These are phyloP conservation scores for Coelogynopora nodosa DNA, from an alignment of 2,888 invertebrate genomes.

Conservation along the genomic window DNA sequence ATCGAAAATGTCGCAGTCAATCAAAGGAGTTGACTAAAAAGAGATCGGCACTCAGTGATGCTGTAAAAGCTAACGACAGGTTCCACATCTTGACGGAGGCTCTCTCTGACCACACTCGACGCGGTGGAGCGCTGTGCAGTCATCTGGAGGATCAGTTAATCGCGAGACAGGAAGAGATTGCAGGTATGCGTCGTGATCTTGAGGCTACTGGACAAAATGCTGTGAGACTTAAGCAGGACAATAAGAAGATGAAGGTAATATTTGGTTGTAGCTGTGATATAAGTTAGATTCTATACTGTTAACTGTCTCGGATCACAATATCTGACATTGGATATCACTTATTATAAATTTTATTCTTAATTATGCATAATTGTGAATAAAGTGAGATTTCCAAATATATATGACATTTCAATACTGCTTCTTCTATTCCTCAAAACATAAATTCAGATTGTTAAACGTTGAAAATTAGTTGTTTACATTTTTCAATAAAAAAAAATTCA, in stretches of 20 bases:
- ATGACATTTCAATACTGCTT: too few relatives aligned
- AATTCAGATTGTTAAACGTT: too few relatives aligned
- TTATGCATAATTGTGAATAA: too few relatives aligned
- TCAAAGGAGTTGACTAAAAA: not conserved
- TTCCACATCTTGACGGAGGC: constrained; percentile 34
- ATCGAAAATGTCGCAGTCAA: not conserved
- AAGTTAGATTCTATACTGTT: too few relatives aligned
- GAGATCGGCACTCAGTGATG: not conserved
- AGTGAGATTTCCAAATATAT: too few relatives aligned
- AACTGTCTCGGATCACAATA: too few relatives aligned
- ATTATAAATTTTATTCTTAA: too few relatives aligned
- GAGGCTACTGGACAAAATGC: not conserved
- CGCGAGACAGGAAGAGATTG: not conserved
- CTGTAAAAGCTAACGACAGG: constrained; percentile 35
- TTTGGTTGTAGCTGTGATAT: too few relatives aligned
- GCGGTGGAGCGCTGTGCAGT: not conserved
- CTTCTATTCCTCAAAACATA: too few relatives aligned
- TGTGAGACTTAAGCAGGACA: not conserved
- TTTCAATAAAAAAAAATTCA: too few relatives aligned
- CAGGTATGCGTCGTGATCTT: not conserved
- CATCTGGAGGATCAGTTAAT: not conserved
- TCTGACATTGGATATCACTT: too few relatives aligned
- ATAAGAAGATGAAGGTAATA: not conserved
- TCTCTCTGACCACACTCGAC: not conserved
- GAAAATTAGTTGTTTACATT: too few relatives aligned